These are phyloP conservation scores for Piprites chloris DNA, from an alignment of 2,113 vertebrate genomes.

Conservation along the genomic window DNA sequence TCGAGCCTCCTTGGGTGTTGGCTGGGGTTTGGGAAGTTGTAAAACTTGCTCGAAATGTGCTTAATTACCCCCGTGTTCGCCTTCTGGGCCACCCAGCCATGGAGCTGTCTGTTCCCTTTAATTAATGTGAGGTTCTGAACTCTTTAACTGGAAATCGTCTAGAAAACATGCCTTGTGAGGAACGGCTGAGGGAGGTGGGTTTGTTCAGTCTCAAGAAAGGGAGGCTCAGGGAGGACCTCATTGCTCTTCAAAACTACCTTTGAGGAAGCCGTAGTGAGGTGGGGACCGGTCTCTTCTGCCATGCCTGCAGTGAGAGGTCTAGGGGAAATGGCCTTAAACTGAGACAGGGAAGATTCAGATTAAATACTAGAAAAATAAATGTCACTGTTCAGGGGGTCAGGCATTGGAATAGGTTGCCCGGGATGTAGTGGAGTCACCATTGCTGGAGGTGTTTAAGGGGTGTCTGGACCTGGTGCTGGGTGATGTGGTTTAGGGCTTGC, in stretches of 20 bases:
- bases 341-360: background rate
- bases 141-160: background rate
- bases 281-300: background rate
- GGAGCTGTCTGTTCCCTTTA: background rate
- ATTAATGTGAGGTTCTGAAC: background rate
- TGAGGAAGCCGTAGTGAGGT: background rate
- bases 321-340: no score
- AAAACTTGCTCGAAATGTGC: background rate
- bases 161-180: background rate
- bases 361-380: background rate
- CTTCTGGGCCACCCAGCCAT: background rate
- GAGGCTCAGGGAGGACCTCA: background rate
- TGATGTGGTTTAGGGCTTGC: background rate
- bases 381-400: background rate
- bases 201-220: background rate
- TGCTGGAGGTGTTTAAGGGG: background rate
- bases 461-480: background rate
- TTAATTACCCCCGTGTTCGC: background rate
- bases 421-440: no score
- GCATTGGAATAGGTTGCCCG: no score
- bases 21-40: background rate
- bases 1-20: background rate
- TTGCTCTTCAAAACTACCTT: background rate
- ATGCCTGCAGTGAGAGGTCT: background rate
- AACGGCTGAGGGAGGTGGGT: background rate